phyloP scores from a whole-genome alignment of 2,888 invertebrate species.

The Chelonus formosanus region DNA sequence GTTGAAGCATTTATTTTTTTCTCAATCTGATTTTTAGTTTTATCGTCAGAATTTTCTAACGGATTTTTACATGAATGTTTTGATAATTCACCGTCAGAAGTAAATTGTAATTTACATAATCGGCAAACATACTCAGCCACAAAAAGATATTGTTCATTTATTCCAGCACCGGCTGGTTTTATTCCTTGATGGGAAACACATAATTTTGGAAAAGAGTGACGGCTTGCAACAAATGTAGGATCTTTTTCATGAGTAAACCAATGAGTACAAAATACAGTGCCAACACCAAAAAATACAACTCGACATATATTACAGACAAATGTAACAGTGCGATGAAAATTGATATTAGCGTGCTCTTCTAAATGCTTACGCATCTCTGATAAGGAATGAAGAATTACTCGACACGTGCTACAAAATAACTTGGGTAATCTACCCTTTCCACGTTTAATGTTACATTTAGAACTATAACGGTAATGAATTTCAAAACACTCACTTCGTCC shows the following conservation, averaged over 20 bases:
- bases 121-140: slow-evolving; percentile 56
- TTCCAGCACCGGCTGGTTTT: slow-evolving; percentile 33
- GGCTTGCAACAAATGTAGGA: slow-evolving; percentile 49
- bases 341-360: slow-evolving; percentile 45
- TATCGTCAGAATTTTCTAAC: no score
- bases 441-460: slow-evolving; percentile 41
- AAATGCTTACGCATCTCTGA: slow-evolving; percentile 51
- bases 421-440: slow-evolving; percentile 44
- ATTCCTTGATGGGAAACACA: slow-evolving; percentile 44
- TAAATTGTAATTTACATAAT: slow-evolving; percentile 49
- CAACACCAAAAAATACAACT: slow-evolving; percentile 55
- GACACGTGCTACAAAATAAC: slow-evolving; percentile 53
- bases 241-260: slow-evolving; percentile 54
- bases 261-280: slow-evolving; percentile 52
- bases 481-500: slow-evolving; percentile 56
- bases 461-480: slow-evolving; percentile 48
- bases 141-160: slow-evolving; percentile 47
- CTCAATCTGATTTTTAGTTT: no score
- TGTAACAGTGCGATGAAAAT: slow-evolving; percentile 44
- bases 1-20: background rate
- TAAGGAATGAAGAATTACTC: slow-evolving; percentile 44
- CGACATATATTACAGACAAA: slow-evolving; percentile 58
- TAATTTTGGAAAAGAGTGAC: slow-evolving; percentile 52
- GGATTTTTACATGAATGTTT: slow-evolving; percentile 31
- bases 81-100: slow-evolving; percentile 41